These are phyloP conservation scores for Leucoptera coffeella DNA, from an alignment of 2,888 invertebrate species.

Conservation along the genomic window DNA sequence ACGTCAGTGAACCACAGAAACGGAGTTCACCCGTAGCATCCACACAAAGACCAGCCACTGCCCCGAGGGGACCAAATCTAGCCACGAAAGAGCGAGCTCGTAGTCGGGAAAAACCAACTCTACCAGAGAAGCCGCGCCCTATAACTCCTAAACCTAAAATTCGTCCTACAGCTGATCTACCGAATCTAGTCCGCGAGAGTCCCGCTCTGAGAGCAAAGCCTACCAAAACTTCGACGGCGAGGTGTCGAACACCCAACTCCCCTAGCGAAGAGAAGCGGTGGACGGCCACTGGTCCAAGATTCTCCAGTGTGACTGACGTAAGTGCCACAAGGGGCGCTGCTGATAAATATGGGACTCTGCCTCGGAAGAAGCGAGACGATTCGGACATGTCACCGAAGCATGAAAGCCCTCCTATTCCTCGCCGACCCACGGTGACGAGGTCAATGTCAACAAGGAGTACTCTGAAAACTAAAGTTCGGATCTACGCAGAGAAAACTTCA, in stretches of 20 bases:
- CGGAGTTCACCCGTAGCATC: constrained; percentile 44
- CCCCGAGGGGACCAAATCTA: constrained; percentile 40
- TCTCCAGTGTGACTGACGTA: constrained; percentile 15
- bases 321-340: constrained; percentile 41
- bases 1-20: constrained; percentile 43
- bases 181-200: constrained; percentile 43
- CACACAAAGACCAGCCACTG: constrained; percentile 43
- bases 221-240: constrained; percentile 49
- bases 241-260: constrained; percentile 55
- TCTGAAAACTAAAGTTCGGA: constrained; percentile 49
- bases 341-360: constrained; percentile 74
- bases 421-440: constrained; percentile 30
- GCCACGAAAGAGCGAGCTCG: constrained; percentile 54
- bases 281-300: constrained; percentile 51
- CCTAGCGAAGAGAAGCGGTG: constrained; percentile 68
- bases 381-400: constrained; percentile 51
- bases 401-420: constrained; percentile 25
- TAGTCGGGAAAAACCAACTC: constrained; percentile 52
- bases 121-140: constrained; percentile 38
- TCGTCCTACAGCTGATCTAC: constrained; percentile 45
- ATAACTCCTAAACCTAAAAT: constrained; percentile 41
- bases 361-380: constrained; percentile 64
- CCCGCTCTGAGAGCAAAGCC: constrained; percentile 38
- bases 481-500: constrained; percentile 72
- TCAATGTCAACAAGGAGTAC: constrained; percentile 31